phyloP scores from a whole-genome alignment of 2,797 vertebrate species.

The Enteromius treurensis region DNA sequence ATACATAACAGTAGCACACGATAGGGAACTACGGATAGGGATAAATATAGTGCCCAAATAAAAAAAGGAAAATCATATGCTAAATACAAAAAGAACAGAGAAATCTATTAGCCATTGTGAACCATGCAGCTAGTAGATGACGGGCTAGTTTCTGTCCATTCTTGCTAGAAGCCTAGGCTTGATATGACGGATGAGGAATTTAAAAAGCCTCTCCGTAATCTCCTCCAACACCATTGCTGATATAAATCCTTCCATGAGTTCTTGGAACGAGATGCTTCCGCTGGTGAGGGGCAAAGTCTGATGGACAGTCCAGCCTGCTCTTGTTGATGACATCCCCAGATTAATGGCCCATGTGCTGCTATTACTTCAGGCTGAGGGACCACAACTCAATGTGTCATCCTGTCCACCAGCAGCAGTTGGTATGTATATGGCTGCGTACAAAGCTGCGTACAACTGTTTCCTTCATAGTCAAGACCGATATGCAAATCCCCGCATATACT shows the following conservation, averaged over 20 bases:
- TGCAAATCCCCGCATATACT: background rate
- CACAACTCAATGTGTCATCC: slow-evolving; percentile 58
- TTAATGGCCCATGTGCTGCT: slow-evolving; percentile 66
- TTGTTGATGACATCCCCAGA: slow-evolving; percentile 57
- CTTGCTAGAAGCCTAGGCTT: slow-evolving; percentile 29
- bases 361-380: slow-evolving; percentile 60
- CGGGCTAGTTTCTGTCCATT: slow-evolving; percentile 32
- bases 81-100: background rate
- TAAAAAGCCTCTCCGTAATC: slow-evolving; percentile 51
- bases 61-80: background rate
- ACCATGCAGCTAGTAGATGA: slow-evolving; percentile 21
- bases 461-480: background rate
- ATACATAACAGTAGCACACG: slow-evolving; percentile 20
- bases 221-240: slow-evolving; percentile 42
- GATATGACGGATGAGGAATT: slow-evolving; percentile 32
- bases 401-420: slow-evolving; percentile 23
- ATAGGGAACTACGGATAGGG: background rate
- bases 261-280: slow-evolving; percentile 10
- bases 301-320: slow-evolving; percentile 46
- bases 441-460: background rate
- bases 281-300: slow-evolving; percentile 28
- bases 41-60: background rate
- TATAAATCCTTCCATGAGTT: slow-evolving; percentile 47
- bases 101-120: slow-evolving; percentile 13
- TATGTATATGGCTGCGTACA: slow-evolving; percentile 20